A percentile compares a stretch with the other conserved stretches of the same genome.
phyloP scores from a whole-genome alignment of 1,140 invertebrate species.

The Gonatopus flavifemur region DNA sequence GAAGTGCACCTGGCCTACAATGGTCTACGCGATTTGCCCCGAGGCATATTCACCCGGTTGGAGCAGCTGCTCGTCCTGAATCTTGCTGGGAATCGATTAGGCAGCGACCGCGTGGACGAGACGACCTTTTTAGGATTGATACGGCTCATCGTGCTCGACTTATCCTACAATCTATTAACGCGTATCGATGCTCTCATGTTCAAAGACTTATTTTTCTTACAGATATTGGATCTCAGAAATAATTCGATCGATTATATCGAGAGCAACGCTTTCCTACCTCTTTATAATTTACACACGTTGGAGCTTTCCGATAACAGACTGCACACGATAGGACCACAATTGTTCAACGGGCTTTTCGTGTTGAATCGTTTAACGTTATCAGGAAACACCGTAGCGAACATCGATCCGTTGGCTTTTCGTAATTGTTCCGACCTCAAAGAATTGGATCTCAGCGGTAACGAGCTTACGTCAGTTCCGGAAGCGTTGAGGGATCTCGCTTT shows the following conservation, averaged over 20 bases:
- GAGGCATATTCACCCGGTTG: constrained; percentile 79
- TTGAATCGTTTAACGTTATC: constrained; percentile 82
- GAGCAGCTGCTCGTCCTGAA: constrained; percentile 84
- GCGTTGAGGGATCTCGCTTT: constrained; percentile 80
- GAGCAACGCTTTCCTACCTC: constrained; percentile 80
- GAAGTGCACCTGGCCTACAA: constrained; percentile 84
- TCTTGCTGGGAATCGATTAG: constrained; percentile 82
- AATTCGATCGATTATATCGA: constrained; percentile 85
- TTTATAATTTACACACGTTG: constrained; percentile 84
- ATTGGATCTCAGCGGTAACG: constrained; percentile 85
- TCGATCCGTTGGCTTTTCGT: constrained; percentile 82
- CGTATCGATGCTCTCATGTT: constrained; percentile 82
- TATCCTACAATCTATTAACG: constrained; percentile 82
- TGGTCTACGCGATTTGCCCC: constrained; percentile 74
- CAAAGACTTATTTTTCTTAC: constrained; percentile 83
- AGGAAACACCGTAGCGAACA: constrained; percentile 78
- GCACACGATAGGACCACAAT: constrained; percentile 74
- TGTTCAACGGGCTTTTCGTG: constrained; percentile 84
- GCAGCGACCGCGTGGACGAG: constrained; percentile 78
- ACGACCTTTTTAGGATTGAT: constrained; percentile 83
- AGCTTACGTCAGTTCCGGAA: constrained; percentile 76
- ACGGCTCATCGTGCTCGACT: constrained; percentile 78
- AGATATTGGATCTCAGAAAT: constrained; percentile 83
- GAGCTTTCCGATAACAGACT: constrained; percentile 84
- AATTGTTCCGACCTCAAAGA: constrained; percentile 90